A percentile compares a stretch with the other conserved stretches of the same genome.
Evolutionary conservation across 2,113 vertebrate genomes (phyloP).

Genomic region (Parus major): DNA sequence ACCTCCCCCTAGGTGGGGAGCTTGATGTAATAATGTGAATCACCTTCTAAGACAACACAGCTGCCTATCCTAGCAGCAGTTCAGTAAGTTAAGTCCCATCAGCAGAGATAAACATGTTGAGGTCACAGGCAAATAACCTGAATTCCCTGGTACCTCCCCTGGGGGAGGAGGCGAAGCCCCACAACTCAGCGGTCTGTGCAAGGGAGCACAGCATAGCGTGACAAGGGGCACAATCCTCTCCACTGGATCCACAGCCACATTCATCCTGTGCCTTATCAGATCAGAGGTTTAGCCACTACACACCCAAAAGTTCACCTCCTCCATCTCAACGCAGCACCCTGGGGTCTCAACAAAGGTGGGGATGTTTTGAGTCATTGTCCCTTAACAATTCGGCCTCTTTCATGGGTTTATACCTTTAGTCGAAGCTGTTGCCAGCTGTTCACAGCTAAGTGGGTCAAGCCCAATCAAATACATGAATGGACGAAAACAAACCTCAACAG

Average conservation of each 20-base stretch:
- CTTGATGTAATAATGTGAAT: neutral
- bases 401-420: neutral
- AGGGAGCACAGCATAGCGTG: neutral
- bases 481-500: neutral
- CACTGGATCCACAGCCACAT: neutral
- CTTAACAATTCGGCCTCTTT: too few relatives aligned
- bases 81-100: neutral
- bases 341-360: neutral
- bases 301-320: neutral
- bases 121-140: neutral
- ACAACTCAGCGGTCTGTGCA: neutral
- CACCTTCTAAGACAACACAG: neutral
- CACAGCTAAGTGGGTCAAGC: neutral
- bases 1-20: fast-evolving
- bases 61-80: neutral
- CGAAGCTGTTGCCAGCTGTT: slow-evolving; percentile 3
- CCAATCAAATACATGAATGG: neutral
- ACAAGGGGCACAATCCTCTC: neutral
- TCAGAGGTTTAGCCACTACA: neutral
- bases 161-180: fast-evolving
- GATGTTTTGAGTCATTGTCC: neutral
- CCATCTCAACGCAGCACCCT: neutral
- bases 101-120: neutral
- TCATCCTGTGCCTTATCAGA: neutral
- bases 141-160: fast-evolving